Evolutionary conservation across 1,140 invertebrate genomes (phyloP).

Genomic region (Rhyacophila brunnea): DNA sequence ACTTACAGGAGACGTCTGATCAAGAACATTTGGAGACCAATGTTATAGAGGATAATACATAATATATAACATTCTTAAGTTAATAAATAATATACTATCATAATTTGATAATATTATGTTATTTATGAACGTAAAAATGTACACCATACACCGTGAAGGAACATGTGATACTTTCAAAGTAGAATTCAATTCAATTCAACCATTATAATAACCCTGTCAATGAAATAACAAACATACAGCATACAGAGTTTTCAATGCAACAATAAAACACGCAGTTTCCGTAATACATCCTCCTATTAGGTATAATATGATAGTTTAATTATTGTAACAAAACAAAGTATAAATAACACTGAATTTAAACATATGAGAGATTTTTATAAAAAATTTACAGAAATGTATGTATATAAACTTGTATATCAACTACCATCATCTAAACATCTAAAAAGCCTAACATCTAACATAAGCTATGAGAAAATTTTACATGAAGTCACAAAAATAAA

Average conservation of each 20-base stretch:
- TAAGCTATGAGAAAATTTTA: conserved; percentile 31
- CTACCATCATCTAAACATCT: conserved; percentile 36
- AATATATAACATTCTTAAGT: no score
- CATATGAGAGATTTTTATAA: conserved; percentile 25
- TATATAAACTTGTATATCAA: conserved; percentile 29
- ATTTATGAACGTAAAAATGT: conserved; percentile 7
- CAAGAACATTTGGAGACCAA: no score
- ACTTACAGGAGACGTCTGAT: no score
- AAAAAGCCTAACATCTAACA: conserved; percentile 33
- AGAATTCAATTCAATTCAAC: conserved; percentile 24
- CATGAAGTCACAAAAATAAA: conserved; percentile 28
- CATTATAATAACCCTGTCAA: conserved; percentile 29
- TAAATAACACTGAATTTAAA: conserved; percentile 30
- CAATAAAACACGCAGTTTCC: conserved; percentile 23
- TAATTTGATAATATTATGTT: no score
- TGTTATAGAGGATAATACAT: no score
- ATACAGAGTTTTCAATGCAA: conserved; percentile 9
- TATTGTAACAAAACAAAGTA: conserved; percentile 29
- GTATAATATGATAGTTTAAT: conserved; percentile 17
- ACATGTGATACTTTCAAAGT: conserved; percentile 16
- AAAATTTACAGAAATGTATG: conserved; percentile 23
- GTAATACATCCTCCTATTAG: conserved; percentile 28
- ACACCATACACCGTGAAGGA: conserved; percentile 11
- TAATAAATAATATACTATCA: no score
- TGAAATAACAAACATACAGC: conserved; percentile 30